Conservation (phyloP, 2,113 vertebrate genomes). For the Podarcis raffonei region DNA sequence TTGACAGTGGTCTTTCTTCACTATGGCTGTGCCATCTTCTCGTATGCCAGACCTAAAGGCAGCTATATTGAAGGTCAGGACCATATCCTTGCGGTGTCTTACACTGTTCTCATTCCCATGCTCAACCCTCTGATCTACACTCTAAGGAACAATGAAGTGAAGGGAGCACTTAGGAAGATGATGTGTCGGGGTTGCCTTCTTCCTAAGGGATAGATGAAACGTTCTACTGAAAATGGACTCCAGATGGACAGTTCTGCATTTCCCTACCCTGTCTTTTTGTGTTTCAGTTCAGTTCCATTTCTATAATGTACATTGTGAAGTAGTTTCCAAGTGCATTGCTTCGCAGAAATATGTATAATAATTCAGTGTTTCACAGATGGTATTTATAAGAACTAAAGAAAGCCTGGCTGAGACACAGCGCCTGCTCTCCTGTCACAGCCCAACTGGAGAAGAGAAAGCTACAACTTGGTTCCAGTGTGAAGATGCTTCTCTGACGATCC, state of each 20-base stretch:
- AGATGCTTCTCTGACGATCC: too few species aligned
- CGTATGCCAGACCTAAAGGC: neutral
- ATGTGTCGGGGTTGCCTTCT: neutral
- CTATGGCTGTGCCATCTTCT: neutral
- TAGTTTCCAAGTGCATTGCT: too few species aligned
- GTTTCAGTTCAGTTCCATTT: too few species aligned
- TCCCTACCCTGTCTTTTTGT: too few species aligned
- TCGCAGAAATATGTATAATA: too few species aligned
- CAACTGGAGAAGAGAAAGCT: too few species aligned
- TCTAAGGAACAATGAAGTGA: conserved; percentile 42
- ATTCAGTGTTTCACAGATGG: too few species aligned
- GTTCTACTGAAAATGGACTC: neutral
- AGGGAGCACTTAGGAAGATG: conserved; percentile 16
- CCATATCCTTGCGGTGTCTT: conserved; percentile 1
- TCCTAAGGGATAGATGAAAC: neutral
- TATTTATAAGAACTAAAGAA: too few species aligned
- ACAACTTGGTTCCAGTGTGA: too few species aligned
- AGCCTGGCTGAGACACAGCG: too few species aligned
- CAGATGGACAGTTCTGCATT: neutral
- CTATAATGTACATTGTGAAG: too few species aligned
- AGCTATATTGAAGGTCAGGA: neutral
- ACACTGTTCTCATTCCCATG: conserved; percentile 9
- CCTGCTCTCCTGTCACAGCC: too few species aligned
- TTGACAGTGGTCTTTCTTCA: neutral
- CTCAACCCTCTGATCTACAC: conserved; percentile 46